Base-by-base conservation (phyloP, 2,797 vertebrate genomes). In the Labeo calbasu region DNA sequence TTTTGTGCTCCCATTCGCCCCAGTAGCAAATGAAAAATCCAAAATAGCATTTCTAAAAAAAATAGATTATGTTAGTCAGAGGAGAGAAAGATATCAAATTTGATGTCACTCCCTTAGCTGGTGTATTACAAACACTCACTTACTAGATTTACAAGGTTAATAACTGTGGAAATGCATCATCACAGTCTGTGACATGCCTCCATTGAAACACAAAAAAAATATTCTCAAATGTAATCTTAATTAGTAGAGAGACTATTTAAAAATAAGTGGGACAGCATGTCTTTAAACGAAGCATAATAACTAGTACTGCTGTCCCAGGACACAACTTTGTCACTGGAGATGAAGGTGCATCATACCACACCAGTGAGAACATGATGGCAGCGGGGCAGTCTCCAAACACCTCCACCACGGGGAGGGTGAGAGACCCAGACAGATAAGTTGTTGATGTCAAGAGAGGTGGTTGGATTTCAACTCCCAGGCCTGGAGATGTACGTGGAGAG, bases 401-500 rank as follows among this genome's bases (percentile, higher is more conserved):
- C 57, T 63, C 19, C 23, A n/a, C 84, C 66, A 50, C 8, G 46
- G 65, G 40, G 68, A 81, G 77, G 65, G 83, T 59, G 84, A 66
- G 14, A 82, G 82, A 66, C 55, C 73, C 63, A 86, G 69, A 81
- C 70, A 57, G 84, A 90, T 86, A 87, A 75, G 87, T 84, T 89
- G 87, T 88, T 87, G 87, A 90, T 88, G 79, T 86, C 82, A 77
- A 78, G 71, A 81, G 77, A 83, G 81, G 32, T 75, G 83, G 66
- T 88, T 86, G 61, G n/a, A 81, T 89, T 89, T 89, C 84, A 87
- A 76, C 79, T 87, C 36, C n/a, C 51, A 82, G 69, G 68, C 48
- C 78, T 91, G 72, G 61, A 77, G 78, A 59, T 61, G 79, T 89
- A 88, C 90, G 86, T 48, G 89, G 90, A 87, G 89, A 73, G 86